These are phyloP conservation scores for Diplogasteroides magnus DNA, from an alignment of 1,140 invertebrate species.

Conservation along the genomic window DNA sequence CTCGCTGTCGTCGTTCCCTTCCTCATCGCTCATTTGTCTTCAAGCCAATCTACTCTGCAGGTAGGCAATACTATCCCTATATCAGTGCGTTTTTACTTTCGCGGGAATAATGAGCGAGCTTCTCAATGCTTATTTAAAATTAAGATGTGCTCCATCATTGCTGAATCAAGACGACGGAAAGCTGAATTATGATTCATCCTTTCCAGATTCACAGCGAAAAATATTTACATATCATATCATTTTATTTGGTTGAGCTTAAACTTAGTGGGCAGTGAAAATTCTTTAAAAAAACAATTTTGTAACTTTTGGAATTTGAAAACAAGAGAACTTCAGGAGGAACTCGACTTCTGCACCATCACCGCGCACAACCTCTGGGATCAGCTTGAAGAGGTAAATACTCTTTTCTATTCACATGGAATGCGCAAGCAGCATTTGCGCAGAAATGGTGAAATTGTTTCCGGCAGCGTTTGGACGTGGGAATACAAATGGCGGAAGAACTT, in stretches of 20 bases:
- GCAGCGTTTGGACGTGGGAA: no score
- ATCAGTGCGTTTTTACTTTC: no score
- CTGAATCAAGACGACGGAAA: no score
- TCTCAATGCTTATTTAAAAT: no score
- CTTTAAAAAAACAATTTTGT: neutral
- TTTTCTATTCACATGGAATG: no score
- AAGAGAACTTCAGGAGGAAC: neutral
- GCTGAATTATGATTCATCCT: neutral
- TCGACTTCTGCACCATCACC: neutral
- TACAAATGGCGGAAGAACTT: no score
- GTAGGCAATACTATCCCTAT: no score
- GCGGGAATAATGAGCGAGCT: no score
- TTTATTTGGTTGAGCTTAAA: neutral
- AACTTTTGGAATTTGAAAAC: neutral
- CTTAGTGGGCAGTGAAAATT: neutral
- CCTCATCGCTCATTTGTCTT: neutral
- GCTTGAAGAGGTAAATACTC: neutral
- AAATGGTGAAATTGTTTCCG: no score
- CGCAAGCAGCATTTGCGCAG: no score
- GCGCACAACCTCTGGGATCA: neutral
- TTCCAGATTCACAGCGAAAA: neutral
- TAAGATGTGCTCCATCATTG: no score
- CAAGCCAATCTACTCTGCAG: neutral
- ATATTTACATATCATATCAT: neutral
- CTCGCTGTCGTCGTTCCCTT: neutral